phyloP scores from a whole-genome alignment of 2,888 invertebrate species.

The Drosophila ezoana region DNA sequence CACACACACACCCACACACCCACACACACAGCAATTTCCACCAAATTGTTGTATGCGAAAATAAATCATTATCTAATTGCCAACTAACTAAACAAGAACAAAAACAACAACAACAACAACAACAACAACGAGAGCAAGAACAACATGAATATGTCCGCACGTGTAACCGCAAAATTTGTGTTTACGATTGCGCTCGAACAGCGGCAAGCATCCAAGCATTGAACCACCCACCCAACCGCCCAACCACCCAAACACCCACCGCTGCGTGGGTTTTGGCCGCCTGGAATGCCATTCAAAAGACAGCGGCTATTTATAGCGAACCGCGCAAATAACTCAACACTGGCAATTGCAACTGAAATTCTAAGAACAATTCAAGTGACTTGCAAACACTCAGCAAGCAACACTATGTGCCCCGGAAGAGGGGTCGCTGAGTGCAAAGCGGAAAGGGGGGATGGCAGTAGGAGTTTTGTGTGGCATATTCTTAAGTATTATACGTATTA shows the following conservation, averaged over 20 bases:
- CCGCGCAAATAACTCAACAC: constrained; percentile 43
- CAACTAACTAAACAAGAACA: constrained; percentile 51
- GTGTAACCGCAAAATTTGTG: constrained; percentile 67
- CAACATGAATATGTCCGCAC: constrained; percentile 63
- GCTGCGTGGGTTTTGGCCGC: constrained; percentile 45
- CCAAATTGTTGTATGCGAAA: constrained; percentile 61
- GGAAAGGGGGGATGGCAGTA: background rate
- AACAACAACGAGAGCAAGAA: constrained; percentile 35
- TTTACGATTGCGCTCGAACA: constrained; percentile 59
- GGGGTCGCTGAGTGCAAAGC: background rate
- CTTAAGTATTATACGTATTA: constrained; percentile 14
- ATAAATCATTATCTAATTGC: constrained; percentile 77
- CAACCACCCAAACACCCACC: constrained; percentile 4
- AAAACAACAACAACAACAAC: constrained; percentile 53
- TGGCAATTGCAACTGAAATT: constrained; percentile 51
- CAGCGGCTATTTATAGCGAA: constrained; percentile 64
- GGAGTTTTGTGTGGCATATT: background rate
- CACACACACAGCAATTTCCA: constrained; percentile 21
- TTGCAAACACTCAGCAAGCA: constrained; percentile 32
- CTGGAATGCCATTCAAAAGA: constrained; percentile 69
- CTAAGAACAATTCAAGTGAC: constrained; percentile 46
- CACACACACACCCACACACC: constrained; percentile 14
- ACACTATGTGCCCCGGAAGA: constrained; percentile 1
- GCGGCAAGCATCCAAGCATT: constrained; percentile 3
- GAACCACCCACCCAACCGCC: background rate